Conservation (phyloP, 1,140 invertebrate genomes). For the Drosophila kohkoa region DNA sequence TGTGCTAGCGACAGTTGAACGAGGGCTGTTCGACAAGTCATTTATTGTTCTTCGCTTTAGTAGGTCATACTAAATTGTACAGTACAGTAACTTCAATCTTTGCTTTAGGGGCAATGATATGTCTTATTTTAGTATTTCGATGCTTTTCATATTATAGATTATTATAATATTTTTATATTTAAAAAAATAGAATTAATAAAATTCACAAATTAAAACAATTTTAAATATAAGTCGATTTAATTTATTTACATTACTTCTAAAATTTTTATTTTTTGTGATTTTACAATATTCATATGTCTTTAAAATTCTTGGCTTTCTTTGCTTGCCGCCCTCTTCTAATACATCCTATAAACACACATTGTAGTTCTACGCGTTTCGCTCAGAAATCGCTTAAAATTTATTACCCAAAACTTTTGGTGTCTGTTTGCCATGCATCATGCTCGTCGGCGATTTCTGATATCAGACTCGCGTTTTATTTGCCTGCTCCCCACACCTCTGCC, state of each 20-base stretch:
- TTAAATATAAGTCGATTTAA: no score
- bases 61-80: neutral
- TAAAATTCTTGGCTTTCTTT: neutral
- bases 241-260: neutral
- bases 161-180: no score
- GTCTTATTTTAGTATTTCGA: no score
- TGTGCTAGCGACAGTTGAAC: slow-evolving; percentile 43
- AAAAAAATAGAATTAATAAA: no score
- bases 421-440: slow-evolving; percentile 76
- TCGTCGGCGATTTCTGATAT: slow-evolving; percentile 54
- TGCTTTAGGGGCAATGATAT: no score
- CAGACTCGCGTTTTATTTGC: slow-evolving; percentile 44
- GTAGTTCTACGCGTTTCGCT: slow-evolving; percentile 50
- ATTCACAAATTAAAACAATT: no score
- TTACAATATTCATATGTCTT: neutral
- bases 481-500: neutral
- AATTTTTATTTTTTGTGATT: neutral
- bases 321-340: slow-evolving; percentile 12
- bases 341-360: slow-evolving; percentile 19
- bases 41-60: neutral
- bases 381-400: slow-evolving; percentile 78
- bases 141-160: no score
- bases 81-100: no score
- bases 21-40: slow-evolving; percentile 56
- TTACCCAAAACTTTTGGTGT: slow-evolving; percentile 75